Evolutionary conservation across 2,797 vertebrate genomes (phyloP).

Genomic region (Pempheris klunzingeri): DNA sequence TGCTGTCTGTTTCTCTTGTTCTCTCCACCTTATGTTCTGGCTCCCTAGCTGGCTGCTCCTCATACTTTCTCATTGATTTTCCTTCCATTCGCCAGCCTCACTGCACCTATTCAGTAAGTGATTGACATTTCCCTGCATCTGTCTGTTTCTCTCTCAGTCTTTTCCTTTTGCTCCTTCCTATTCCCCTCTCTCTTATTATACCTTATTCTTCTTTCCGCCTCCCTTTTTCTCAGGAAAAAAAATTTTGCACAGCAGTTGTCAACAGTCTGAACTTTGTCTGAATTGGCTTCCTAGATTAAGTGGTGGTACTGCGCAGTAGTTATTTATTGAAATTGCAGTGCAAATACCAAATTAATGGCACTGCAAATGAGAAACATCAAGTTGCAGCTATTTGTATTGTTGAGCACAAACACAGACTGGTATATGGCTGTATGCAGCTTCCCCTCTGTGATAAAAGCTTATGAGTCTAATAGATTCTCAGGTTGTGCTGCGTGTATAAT

Average conservation of each 20-base stretch:
- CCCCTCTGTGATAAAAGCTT: constrained; percentile 49
- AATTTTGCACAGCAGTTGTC: constrained; percentile 32
- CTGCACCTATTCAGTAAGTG: constrained; percentile 71
- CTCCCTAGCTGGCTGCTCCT: constrained; percentile 62
- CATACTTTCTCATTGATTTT: constrained; percentile 76
- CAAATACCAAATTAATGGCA: constrained; percentile 62
- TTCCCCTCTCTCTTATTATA: constrained; percentile 60
- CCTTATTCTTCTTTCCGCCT: constrained; percentile 38
- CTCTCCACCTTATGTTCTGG: constrained; percentile 47
- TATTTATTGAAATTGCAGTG: constrained; percentile 50
- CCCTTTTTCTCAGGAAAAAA: constrained; percentile 45
- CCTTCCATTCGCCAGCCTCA: constrained; percentile 62
- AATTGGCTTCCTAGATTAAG: constrained; percentile 30
- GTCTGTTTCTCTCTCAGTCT: constrained; percentile 52
- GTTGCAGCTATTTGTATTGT: constrained; percentile 48
- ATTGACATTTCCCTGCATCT: constrained; percentile 72
- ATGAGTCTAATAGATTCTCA: constrained; percentile 48
- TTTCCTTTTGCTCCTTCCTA: constrained; percentile 50
- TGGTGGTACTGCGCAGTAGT: constrained; percentile 9
- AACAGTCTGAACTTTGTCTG: constrained; percentile 39
- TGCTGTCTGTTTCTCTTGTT: constrained; percentile 52
- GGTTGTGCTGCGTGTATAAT: constrained; percentile 57
- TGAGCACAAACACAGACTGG: constrained; percentile 45
- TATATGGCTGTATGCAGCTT: constrained; percentile 44
- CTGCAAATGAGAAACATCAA: constrained; percentile 48